Conservation (phyloP, 2,797 vertebrate genomes). For the Melanotaenia nigrans region DNA sequence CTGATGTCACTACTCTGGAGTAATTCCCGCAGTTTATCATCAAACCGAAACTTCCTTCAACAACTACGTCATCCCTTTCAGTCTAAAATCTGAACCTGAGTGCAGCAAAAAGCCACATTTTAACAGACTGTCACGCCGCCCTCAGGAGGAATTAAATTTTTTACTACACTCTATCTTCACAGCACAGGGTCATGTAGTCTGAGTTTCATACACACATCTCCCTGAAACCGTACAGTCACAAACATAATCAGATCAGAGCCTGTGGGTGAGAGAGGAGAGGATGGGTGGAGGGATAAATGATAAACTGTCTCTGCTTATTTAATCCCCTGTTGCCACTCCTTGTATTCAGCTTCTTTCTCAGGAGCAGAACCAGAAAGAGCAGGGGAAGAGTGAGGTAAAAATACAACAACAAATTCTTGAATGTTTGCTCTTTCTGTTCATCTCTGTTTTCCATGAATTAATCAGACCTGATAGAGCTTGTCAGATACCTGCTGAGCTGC, state of each 20-base stretch:
- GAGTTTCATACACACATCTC: conserved; percentile 38
- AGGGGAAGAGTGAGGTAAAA: neutral
- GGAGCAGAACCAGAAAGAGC: conserved; percentile 9
- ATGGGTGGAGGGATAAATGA: conserved; percentile 52
- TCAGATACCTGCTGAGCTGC: conserved; percentile 23
- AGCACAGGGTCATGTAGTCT: conserved; percentile 26
- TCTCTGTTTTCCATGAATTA: conserved; percentile 17
- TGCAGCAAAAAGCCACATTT: conserved; percentile 9
- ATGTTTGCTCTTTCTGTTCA: neutral
- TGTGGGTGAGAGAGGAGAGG: conserved; percentile 26
- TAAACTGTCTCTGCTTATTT: conserved; percentile 60
- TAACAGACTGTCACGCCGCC: conserved; percentile 12
- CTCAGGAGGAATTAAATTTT: conserved; percentile 42
- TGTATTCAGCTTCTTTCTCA: conserved; percentile 24
- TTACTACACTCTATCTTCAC: conserved; percentile 26
- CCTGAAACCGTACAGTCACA: conserved; percentile 21
- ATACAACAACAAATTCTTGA: neutral
- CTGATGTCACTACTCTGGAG: conserved; percentile 10
- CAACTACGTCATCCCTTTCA: neutral
- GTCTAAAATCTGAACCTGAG: conserved; percentile 2
- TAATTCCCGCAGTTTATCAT: neutral
- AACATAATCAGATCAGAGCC: conserved; percentile 60
- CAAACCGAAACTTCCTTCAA: neutral
- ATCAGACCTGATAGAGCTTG: conserved; percentile 25
- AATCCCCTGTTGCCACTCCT: conserved; percentile 44